Conservation (phyloP, 53 echinoderm and acorn worm species). For the Luidia sarsii region DNA sequence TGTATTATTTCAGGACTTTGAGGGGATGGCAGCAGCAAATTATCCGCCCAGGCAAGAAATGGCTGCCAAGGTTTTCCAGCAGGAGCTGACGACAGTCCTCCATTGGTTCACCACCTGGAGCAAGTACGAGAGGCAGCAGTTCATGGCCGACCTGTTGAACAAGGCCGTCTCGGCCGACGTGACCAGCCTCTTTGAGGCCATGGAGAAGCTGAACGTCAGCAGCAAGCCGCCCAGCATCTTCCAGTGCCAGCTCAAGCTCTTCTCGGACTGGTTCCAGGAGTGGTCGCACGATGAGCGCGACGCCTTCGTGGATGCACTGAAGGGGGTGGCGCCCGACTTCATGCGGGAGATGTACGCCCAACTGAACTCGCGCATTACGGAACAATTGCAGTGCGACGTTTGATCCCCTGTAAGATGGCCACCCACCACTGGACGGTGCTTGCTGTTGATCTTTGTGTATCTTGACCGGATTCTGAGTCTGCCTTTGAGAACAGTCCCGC, state of each 20-base stretch:
- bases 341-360: slow-evolving; percentile 54
- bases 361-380: slow-evolving; percentile 44
- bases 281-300: slow-evolving; percentile 71
- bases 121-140: slow-evolving; percentile 66
- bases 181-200: slow-evolving; percentile 63
- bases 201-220: slow-evolving; percentile 67
- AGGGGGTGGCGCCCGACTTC: slow-evolving; percentile 62
- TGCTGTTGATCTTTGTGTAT: too few relatives aligned
- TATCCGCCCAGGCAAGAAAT: slow-evolving; percentile 35
- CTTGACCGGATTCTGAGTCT: too few relatives aligned
- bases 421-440: too few relatives aligned
- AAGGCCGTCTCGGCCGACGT: slow-evolving; percentile 78
- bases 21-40: slow-evolving; percentile 8
- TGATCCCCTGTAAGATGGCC: too few relatives aligned
- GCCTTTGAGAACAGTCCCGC: too few relatives aligned
- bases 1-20: too few relatives aligned
- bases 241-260: slow-evolving; percentile 77
- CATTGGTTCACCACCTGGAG: slow-evolving; percentile 84
- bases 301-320: slow-evolving; percentile 46
- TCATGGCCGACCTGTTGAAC: slow-evolving; percentile 70
- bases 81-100: slow-evolving; percentile 69
- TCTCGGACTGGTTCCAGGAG: slow-evolving; percentile 67
- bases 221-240: slow-evolving; percentile 75
- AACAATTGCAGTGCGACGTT: neutral
- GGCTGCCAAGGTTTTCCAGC: slow-evolving; percentile 67